phyloP scores from a whole-genome alignment of 2,113 vertebrate genomes.

The Microtus richardsoni region DNA sequence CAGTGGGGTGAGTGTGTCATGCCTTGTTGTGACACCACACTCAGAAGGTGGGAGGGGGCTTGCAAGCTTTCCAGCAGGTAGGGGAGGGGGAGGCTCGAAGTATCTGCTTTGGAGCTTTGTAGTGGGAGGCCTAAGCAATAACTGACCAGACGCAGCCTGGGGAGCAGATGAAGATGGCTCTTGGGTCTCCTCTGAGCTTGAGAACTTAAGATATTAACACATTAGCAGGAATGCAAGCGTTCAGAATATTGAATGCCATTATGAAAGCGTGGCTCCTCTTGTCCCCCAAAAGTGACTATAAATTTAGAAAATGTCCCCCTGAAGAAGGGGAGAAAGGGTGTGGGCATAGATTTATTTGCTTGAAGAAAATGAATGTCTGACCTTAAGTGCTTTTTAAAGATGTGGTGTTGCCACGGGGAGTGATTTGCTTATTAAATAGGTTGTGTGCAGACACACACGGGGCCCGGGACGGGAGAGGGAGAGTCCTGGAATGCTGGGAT shows the following conservation, averaged over 20 bases:
- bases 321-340: not conserved
- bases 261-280: not conserved
- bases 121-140: not conserved
- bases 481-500: not conserved
- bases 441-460: rapidly evolving
- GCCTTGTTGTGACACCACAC: no score
- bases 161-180: not conserved
- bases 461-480: not conserved
- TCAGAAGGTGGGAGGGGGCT: not conserved
- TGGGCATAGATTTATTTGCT: not conserved
- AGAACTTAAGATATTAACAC: not conserved
- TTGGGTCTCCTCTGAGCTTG: slow-evolving; percentile 20
- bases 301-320: not conserved
- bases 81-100: not conserved
- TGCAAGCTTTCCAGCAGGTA: not conserved
- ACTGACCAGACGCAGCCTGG: not conserved
- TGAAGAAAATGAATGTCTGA: not conserved
- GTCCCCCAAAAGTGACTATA: not conserved
- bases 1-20: rapidly evolving
- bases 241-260: slow-evolving; percentile 35
- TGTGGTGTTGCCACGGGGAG: rapidly evolving
- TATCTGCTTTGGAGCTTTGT: not conserved
- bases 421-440: not conserved
- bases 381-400: not conserved
- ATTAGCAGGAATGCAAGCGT: not conserved